Percentiles rank a stretch among this genome's conserved stretches.
phyloP scores from a whole-genome alignment of 2,797 vertebrate species.

The Naso thynnoides region DNA sequence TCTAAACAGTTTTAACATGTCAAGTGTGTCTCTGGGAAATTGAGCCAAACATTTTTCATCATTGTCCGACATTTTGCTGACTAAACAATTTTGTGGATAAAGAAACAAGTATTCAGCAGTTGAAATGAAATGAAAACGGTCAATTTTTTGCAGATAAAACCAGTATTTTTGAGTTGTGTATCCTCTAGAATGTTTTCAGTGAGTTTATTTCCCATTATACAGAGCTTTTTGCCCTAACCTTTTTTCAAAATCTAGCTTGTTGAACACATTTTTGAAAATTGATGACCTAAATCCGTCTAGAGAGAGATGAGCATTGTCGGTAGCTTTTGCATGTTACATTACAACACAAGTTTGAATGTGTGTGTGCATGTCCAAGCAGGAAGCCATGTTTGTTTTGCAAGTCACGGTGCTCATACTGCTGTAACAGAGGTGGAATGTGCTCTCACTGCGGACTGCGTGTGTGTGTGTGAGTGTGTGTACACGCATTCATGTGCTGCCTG shows the following conservation, averaged over 20 bases:
- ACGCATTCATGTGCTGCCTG: neutral
- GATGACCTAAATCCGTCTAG: neutral
- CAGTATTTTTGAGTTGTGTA: neutral
- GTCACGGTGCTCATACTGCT: constrained; percentile 17
- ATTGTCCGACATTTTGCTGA: neutral
- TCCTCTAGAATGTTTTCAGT: neutral
- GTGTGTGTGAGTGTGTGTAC: neutral
- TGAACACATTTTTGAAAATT: neutral
- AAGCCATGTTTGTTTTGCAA: constrained; percentile 41
- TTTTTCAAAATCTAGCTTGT: neutral
- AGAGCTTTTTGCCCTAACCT: neutral
- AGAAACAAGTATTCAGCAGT: neutral
- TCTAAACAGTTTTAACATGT: neutral
- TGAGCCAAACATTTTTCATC: neutral
- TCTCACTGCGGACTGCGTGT: constrained; percentile 6
- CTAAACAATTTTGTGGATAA: neutral
- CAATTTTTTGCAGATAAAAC: neutral
- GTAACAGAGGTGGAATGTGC: constrained; percentile 37
- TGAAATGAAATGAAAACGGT: too few relatives aligned
- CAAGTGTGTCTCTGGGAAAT: neutral
- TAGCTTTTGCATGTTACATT: neutral
- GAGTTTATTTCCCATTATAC: neutral
- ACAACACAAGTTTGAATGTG: constrained; percentile 6
- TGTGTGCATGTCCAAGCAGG: constrained; percentile 37
- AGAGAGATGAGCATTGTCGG: neutral